Conservation (phyloP, 2,797 vertebrate genomes). For the Hypotaenidia philippensis region DNA sequence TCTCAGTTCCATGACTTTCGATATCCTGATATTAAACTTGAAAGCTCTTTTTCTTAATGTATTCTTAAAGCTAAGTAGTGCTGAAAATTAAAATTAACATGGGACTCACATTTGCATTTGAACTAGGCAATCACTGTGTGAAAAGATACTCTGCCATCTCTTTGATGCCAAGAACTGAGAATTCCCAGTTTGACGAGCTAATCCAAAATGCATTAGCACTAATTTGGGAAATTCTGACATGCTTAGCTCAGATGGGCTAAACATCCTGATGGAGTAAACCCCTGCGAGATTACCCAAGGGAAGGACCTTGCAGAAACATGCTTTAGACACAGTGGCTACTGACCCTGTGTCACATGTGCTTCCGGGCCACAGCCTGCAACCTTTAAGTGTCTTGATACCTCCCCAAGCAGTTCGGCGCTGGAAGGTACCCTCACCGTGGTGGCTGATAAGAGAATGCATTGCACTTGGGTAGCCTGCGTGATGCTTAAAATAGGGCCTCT, state of each 20-base stretch:
- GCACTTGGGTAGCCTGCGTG: neutral
- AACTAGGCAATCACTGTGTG: slow-evolving; percentile 18
- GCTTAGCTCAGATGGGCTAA: slow-evolving; percentile 17
- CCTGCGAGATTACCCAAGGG: neutral
- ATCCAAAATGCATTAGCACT: slow-evolving; percentile 50
- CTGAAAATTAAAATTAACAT: slow-evolving; percentile 54
- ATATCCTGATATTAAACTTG: slow-evolving; percentile 33
- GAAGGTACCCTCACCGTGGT: neutral
- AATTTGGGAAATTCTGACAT: neutral
- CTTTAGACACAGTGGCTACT: neutral
- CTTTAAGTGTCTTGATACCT: neutral
- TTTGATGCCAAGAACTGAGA: slow-evolving; percentile 41
- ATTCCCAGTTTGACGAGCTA: slow-evolving; percentile 41
- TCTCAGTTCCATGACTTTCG: slow-evolving; percentile 15
- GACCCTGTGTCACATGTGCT: neutral
- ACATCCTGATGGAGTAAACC: neutral
- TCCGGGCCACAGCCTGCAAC: neutral
- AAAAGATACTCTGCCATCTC: slow-evolving; percentile 26
- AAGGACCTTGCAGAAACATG: neutral
- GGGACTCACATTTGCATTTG: slow-evolving; percentile 56
- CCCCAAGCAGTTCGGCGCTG: neutral
- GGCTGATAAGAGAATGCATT: slow-evolving; percentile 27
- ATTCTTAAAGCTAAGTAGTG: slow-evolving; percentile 51
- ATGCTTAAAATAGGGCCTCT: neutral
- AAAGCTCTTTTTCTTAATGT: slow-evolving; percentile 33